Evolutionary conservation across 2,113 vertebrate species (phyloP).

Genomic region (Eulemur rufifrons): DNA sequence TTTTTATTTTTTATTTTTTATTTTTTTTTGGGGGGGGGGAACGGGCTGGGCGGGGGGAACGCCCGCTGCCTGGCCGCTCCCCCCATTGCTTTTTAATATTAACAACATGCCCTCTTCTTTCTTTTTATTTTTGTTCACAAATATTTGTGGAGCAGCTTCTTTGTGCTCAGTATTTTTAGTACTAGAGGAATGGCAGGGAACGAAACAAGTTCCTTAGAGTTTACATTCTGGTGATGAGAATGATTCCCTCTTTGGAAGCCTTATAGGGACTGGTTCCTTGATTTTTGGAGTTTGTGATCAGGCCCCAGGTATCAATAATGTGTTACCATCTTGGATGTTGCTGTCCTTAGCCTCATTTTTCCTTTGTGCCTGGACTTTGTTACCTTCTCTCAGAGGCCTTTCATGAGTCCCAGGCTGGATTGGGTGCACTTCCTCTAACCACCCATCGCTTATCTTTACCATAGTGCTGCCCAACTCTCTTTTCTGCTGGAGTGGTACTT

Average conservation of each 20-base stretch:
- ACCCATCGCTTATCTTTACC: neutral
- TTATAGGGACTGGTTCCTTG: neutral
- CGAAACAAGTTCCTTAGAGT: neutral
- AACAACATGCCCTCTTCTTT: neutral
- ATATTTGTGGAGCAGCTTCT: neutral
- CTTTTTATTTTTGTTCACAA: neutral
- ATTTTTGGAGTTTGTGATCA: neutral
- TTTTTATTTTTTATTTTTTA: no score
- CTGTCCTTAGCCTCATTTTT: neutral
- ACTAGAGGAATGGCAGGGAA: neutral
- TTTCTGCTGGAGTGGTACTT: neutral
- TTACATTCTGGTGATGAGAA: conserved; percentile 10
- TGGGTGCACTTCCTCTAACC: neutral
- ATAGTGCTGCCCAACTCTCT: neutral
- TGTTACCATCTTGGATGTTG: neutral
- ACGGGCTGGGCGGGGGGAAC: no score
- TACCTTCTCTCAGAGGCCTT: neutral
- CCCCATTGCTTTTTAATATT: conserved; percentile 19
- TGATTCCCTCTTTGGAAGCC: neutral
- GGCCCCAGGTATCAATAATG: neutral
- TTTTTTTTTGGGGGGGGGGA: no score
- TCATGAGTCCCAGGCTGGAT: neutral
- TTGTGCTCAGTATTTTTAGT: neutral
- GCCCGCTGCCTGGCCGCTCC: no score
- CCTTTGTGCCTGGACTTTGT: neutral